Percentiles rank a stretch among this genome's conserved stretches.
These are phyloP conservation scores for Oncorhynchus gorbuscha DNA, from an alignment of 2,113 vertebrate species.

Conservation along the genomic window DNA sequence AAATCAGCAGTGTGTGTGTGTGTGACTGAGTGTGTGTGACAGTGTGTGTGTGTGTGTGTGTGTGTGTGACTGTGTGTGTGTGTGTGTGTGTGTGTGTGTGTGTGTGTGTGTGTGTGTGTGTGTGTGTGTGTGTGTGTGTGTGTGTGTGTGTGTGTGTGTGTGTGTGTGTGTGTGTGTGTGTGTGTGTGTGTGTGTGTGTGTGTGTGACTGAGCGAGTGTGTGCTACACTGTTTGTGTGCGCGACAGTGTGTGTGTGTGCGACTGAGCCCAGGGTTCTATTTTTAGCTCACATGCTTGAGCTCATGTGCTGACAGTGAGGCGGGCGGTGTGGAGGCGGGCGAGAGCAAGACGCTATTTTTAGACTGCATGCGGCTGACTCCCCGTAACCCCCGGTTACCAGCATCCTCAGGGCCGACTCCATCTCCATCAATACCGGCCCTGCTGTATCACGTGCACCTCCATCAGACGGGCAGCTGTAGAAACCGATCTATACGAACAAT, in stretches of 20 bases:
- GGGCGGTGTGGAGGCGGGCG: slow-evolving; percentile 9
- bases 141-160: no score
- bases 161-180: no score
- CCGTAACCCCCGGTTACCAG: slow-evolving; percentile 7
- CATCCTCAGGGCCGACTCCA: not conserved
- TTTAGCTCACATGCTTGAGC: slow-evolving; percentile 34
- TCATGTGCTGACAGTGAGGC: slow-evolving; percentile 15
- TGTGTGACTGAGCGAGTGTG: no score
- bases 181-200: no score
- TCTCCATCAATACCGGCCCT: not conserved
- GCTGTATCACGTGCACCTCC: no score
- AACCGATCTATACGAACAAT: not conserved
- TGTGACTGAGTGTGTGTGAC: no score
- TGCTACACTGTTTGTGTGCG: not conserved
- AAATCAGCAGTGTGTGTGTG: not conserved
- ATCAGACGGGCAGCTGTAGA: not conserved
- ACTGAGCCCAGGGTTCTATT: slow-evolving; percentile 20
- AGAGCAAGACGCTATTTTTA: slow-evolving; percentile 30
- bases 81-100: no score
- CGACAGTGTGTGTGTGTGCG: no score
- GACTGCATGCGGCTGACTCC: slow-evolving; percentile 3
- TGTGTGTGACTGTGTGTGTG: no score
- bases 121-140: no score
- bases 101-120: no score
- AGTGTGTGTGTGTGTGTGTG: no score